A percentile compares a stretch with the other conserved stretches of the same genome.
These are phyloP conservation scores for Odontothrips loti DNA, from an alignment of 2,888 invertebrate species.

Conservation along the genomic window DNA sequence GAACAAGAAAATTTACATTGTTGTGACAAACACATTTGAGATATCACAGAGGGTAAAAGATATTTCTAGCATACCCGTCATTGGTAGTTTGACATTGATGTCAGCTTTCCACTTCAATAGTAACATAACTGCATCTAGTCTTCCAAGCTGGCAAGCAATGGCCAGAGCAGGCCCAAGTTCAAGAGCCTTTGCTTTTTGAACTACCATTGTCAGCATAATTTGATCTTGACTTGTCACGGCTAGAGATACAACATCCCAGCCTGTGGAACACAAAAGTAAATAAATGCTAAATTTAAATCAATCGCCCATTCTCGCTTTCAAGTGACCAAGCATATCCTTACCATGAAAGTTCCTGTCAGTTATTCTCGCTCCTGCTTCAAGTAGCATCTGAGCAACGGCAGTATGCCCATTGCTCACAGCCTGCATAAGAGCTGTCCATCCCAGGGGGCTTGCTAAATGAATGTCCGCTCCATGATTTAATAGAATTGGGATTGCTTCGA, in stretches of 20 bases:
- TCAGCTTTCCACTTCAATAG: neutral
- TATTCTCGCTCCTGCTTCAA: neutral
- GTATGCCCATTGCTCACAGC: neutral
- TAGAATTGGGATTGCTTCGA: neutral
- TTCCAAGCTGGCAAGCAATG: neutral
- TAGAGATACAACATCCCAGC: neutral
- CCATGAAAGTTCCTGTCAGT: neutral
- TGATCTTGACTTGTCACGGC: neutral
- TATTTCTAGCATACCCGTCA: neutral
- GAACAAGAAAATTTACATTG: neutral
- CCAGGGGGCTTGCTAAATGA: neutral
- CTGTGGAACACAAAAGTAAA: neutral
- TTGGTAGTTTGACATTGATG: neutral
- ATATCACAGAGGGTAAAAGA: neutral
- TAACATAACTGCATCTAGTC: neutral
- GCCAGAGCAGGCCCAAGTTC: neutral
- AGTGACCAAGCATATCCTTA: neutral
- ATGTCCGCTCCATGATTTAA: neutral
- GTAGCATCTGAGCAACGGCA: neutral
- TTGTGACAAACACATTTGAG: no score
- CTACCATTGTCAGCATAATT: neutral
- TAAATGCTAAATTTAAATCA: neutral
- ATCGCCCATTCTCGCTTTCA: neutral
- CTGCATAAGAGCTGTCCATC: neutral
- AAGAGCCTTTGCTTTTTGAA: neutral